Percentiles rank a stretch among this genome's conserved stretches.
These are phyloP conservation scores for Pemphigus obesinymphae DNA, from an alignment of 1,140 invertebrate species.

Conservation along the genomic window DNA sequence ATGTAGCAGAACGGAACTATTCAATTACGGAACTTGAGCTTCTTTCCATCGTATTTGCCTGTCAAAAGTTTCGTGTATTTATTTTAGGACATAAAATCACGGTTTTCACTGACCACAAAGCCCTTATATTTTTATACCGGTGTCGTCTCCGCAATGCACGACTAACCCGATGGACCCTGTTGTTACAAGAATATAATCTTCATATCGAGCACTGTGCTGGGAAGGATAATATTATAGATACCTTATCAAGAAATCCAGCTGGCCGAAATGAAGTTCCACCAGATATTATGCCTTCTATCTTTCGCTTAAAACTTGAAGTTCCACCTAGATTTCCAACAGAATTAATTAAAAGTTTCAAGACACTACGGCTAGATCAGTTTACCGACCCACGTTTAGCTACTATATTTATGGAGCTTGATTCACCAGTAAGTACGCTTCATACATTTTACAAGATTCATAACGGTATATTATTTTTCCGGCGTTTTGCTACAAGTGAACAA, in stretches of 20 bases:
- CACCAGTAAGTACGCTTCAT: not conserved
- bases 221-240: not conserved
- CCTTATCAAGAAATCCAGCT: not conserved
- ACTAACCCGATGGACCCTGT: no score
- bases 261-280: not conserved
- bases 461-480: not conserved
- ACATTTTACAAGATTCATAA: not conserved
- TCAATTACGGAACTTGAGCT: no score
- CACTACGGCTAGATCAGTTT: not conserved
- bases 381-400: not conserved
- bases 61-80: not conserved
- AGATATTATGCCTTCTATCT: not conserved
- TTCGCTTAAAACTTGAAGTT: not conserved
- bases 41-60: not conserved
- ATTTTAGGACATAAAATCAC: not conserved
- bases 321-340: not conserved
- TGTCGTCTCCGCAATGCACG: no score
- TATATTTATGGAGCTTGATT: not conserved
- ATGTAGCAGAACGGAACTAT: not conserved
- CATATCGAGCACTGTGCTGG: not conserved
- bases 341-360: not conserved
- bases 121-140: no score
- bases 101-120: no score
- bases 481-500: not conserved
- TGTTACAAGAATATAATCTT: conserved; percentile 15